Conservation (phyloP, 2,113 vertebrate genomes). For the Hemicordylus capensis region DNA sequence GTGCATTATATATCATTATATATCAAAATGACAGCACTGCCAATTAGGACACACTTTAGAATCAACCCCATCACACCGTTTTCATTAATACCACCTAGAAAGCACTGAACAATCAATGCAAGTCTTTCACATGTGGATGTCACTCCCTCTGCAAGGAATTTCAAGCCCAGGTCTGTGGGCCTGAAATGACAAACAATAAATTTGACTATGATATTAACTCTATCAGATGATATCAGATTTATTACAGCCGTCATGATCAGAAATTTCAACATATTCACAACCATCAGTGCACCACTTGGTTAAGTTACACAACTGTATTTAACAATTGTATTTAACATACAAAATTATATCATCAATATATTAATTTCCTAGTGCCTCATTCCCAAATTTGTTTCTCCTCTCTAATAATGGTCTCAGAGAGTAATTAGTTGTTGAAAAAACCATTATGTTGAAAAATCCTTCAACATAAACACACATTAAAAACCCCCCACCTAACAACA, state of each 20-base stretch:
- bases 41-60: conserved; percentile 60
- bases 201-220: conserved; percentile 14
- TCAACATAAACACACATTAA: background rate
- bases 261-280: conserved; percentile 26
- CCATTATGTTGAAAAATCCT: too few species aligned
- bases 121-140: conserved; percentile 6
- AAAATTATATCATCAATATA: conserved; percentile 19
- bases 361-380: background rate
- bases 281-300: conserved; percentile 1
- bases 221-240: background rate
- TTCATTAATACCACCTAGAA: conserved; percentile 50
- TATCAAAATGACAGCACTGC: conserved; percentile 58
- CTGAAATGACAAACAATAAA: conserved; percentile 36
- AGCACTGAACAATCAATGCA: conserved; percentile 23
- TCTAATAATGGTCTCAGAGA: fast-evolving
- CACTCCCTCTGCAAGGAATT: background rate
- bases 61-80: conserved; percentile 49
- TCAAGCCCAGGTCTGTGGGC: conserved; percentile 16
- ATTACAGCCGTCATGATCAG: background rate
- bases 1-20: conserved; percentile 76
- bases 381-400: background rate
- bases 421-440: background rate
- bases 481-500: background rate
- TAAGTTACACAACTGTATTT: conserved; percentile 15
- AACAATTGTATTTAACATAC: background rate